Evolutionary conservation across 2,888 invertebrate genomes (phyloP).

Genomic region (Lottia scabra): DNA sequence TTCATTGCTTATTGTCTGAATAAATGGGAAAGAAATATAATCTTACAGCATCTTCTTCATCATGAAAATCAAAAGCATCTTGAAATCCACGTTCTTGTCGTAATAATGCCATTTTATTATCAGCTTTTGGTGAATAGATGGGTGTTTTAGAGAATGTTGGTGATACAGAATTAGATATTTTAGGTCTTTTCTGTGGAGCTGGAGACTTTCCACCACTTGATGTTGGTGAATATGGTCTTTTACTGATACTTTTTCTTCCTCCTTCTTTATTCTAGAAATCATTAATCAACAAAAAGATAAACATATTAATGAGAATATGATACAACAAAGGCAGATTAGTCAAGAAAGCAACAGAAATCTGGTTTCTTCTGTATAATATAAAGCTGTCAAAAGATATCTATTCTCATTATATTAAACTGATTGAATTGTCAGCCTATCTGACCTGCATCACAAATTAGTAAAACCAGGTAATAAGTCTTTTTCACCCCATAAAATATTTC

Average conservation of each 20-base stretch:
- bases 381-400: too few species aligned
- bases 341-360: too few species aligned
- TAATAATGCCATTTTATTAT: background rate
- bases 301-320: too few species aligned
- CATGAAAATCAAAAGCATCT: constrained; percentile 1
- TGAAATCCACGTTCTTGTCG: background rate
- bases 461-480: too few species aligned
- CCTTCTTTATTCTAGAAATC: background rate
- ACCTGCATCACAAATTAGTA: too few species aligned
- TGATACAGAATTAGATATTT: background rate
- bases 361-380: too few species aligned
- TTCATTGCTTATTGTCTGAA: too few species aligned
- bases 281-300: background rate
- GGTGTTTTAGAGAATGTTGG: background rate
- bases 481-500: too few species aligned
- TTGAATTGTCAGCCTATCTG: too few species aligned
- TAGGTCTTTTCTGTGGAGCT: background rate
- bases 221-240: constrained; percentile 1
- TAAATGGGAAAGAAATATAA: too few species aligned
- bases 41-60: background rate
- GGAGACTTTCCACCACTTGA: background rate
- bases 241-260: background rate
- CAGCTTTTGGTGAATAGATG: background rate
- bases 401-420: too few species aligned
- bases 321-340: too few species aligned